These are phyloP conservation scores for Aldabrachelys gigantea DNA, from an alignment of 2,113 vertebrate genomes.

Conservation along the genomic window DNA sequence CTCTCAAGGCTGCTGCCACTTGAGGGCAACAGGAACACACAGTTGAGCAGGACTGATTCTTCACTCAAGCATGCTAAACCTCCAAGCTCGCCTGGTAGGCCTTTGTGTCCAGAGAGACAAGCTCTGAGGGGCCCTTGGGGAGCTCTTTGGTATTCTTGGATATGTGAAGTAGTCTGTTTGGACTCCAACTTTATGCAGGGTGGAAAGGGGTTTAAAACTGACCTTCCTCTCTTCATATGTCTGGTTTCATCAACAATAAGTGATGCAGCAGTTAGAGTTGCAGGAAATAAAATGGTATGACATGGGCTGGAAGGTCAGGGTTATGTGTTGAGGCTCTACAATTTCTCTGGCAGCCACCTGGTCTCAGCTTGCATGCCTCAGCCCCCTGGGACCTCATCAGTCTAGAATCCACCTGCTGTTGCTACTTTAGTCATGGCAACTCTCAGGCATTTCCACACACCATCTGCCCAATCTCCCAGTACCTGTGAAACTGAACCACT, in stretches of 20 bases:
- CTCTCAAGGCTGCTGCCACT: neutral
- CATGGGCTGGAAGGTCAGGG: neutral
- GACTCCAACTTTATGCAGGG: neutral
- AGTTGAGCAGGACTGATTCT: neutral
- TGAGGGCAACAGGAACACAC: neutral
- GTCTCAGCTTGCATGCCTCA: neutral
- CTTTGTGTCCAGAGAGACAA: neutral
- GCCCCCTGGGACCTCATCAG: fast-evolving
- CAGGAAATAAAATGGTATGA: neutral
- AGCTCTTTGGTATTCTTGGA: neutral
- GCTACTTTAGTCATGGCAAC: neutral
- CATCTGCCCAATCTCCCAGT: neutral
- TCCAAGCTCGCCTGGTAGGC: neutral
- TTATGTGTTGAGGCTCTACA: neutral
- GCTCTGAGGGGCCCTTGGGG: neutral
- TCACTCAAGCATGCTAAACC: neutral
- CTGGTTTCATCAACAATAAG: neutral
- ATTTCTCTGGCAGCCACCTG: neutral
- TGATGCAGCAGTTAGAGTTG: no score
- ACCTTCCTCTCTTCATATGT: neutral
- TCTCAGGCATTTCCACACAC: fast-evolving
- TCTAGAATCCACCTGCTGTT: neutral
- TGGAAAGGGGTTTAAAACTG: neutral
- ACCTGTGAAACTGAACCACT: fast-evolving
- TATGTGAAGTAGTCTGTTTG: neutral